Percentiles rank a stretch among this genome's conserved stretches.
Conservation (phyloP, 2,888 invertebrate species). For the Ectobius pallidus region DNA sequence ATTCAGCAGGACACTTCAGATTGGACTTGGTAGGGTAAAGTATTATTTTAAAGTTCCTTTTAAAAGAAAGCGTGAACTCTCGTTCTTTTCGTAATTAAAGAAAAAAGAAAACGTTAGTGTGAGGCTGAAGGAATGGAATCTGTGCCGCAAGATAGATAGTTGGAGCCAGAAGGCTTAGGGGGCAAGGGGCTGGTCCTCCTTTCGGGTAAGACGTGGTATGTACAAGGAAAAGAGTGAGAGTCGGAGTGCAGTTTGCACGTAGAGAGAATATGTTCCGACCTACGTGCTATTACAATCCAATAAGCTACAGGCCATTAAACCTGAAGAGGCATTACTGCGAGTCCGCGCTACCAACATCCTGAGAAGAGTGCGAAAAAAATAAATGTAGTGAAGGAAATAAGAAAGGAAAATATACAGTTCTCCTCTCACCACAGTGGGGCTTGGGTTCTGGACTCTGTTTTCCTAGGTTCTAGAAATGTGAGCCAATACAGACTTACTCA, state of each 20-base stretch:
- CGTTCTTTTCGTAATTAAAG: conserved; percentile 22
- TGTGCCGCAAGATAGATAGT: conserved; percentile 22
- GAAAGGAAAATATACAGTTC: not conserved
- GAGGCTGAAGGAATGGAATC: conserved; percentile 25
- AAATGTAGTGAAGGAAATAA: not conserved
- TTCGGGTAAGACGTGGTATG: conserved; percentile 12
- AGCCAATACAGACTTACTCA: no score
- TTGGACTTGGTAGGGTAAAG: not conserved
- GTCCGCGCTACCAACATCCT: no score
- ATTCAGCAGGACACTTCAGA: not conserved
- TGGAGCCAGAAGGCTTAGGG: no score
- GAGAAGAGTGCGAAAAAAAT: not conserved
- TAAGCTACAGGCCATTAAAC: conserved; percentile 33
- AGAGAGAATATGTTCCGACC: conserved; percentile 20
- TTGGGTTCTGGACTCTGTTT: no score
- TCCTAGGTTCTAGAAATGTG: no score
- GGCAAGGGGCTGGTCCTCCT: not conserved
- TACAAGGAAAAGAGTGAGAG: not conserved
- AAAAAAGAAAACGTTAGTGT: not conserved
- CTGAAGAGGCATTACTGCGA: not conserved
- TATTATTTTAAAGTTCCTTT: conserved; percentile 11
- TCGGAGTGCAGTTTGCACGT: conserved; percentile 17
- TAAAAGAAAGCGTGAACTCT: conserved; percentile 22
- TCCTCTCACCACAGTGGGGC: no score
- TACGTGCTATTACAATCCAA: conserved; percentile 31